A percentile compares a stretch with the other conserved stretches of the same genome.
Conservation (phyloP, 2,888 invertebrate genomes). For the Onthophagus sagittarius region DNA sequence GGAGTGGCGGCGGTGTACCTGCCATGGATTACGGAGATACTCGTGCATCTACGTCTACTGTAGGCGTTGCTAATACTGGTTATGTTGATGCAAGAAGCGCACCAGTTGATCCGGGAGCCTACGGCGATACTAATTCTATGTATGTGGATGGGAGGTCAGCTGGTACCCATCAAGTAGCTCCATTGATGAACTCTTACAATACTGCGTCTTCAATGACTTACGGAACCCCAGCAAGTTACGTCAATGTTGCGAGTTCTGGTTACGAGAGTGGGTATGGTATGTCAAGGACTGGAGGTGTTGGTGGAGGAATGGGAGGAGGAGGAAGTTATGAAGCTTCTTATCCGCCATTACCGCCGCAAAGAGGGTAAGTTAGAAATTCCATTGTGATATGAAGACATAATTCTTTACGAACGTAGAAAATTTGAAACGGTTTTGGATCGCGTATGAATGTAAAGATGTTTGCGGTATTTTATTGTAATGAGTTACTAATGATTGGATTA, state of each 20-base stretch:
- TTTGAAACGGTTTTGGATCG: not conserved
- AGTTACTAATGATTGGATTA: constrained; percentile 6
- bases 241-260: constrained; percentile 1
- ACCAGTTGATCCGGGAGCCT: constrained; percentile 23
- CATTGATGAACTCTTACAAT: constrained; percentile 9
- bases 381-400: not conserved
- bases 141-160: constrained; percentile 9
- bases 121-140: constrained; percentile 23
- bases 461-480: not conserved
- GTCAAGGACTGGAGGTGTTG: constrained; percentile 30
- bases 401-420: not conserved
- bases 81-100: constrained; percentile 15
- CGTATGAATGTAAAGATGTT: not conserved
- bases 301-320: constrained; percentile 28
- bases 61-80: not conserved
- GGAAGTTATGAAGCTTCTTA: constrained; percentile 38
- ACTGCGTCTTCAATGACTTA: constrained; percentile 21
- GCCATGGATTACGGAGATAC: constrained; percentile 23
- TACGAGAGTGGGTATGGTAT: constrained; percentile 21
- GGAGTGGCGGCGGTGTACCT: constrained; percentile 11
- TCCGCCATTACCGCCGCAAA: constrained; percentile 39
- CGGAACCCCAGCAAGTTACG: constrained; percentile 7
- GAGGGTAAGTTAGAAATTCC: constrained; percentile 36
- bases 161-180: not conserved
- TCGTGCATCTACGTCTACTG: constrained; percentile 7